Evolutionary conservation across 2,113 vertebrate genomes (phyloP).

Genomic region (Aepyceros melampus): DNA sequence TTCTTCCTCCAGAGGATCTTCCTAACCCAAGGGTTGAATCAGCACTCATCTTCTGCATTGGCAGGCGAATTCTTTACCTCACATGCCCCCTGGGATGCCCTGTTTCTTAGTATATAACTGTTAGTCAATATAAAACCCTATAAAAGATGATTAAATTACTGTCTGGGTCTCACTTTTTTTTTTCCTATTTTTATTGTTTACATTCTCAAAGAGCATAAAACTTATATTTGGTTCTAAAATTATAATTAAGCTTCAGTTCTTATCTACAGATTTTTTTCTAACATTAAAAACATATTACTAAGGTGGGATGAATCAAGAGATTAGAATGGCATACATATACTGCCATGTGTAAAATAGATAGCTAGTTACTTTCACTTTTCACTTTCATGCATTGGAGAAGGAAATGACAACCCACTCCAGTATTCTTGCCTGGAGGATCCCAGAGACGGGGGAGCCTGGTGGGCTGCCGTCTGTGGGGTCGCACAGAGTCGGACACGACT

Average conservation of each 20-base stretch:
- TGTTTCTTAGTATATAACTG: background rate
- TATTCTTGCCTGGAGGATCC: no score
- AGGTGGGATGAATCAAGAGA: background rate
- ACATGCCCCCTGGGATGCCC: background rate
- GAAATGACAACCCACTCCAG: no score
- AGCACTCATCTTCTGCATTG: background rate
- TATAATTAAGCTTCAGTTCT: background rate
- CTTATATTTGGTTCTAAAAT: background rate
- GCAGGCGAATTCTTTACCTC: background rate
- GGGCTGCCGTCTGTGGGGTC: no score
- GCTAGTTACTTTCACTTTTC: background rate
- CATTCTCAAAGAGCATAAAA: background rate
- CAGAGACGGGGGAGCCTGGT: no score
- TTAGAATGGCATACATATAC: background rate
- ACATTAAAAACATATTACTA: background rate
- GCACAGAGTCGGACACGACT: fast-evolving
- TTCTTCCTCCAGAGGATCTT: background rate
- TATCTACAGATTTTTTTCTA: background rate
- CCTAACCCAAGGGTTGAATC: background rate
- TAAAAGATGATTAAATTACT: background rate
- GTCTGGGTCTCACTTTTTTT: background rate
- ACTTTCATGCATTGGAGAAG: no score
- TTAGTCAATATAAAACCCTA: background rate
- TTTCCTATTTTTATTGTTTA: background rate
- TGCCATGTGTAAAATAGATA: background rate